A percentile compares a stretch with the other conserved stretches of the same genome.
These are phyloP conservation scores for Crotalus helleri DNA, from an alignment of 2,113 vertebrate genomes.

Conservation along the genomic window DNA sequence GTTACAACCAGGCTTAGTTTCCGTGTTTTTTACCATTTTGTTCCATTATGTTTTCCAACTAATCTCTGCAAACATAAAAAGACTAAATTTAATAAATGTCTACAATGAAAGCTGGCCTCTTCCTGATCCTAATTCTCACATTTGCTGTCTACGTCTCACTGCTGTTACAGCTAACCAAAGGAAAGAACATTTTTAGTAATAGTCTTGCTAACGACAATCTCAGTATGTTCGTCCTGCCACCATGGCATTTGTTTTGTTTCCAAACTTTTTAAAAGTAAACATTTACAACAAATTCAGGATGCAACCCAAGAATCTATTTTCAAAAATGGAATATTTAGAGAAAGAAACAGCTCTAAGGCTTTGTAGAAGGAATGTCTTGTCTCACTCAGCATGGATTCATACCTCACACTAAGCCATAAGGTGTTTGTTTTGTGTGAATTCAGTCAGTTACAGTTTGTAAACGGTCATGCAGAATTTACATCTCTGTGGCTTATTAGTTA, in stretches of 20 bases:
- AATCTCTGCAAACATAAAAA: not conserved
- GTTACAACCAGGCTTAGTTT: not conserved
- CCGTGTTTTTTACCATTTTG: not conserved
- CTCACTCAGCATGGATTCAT: not conserved
- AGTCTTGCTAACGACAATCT: rapidly evolving
- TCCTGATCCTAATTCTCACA: not conserved
- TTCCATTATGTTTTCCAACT: constrained; percentile 11
- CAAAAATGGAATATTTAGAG: not conserved
- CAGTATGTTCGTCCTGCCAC: not conserved
- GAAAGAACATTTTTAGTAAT: not conserved
- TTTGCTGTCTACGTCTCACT: not conserved
- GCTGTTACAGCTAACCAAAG: not conserved
- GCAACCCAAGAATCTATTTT: not conserved
- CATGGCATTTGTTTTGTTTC: constrained; percentile 27
- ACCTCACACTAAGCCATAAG: not conserved
- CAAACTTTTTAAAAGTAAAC: not conserved
- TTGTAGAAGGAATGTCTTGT: not conserved
- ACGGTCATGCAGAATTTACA: not conserved
- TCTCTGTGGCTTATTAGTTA: not conserved
- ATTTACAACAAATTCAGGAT: constrained; percentile 12
- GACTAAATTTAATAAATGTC: not conserved
- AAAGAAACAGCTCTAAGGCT: not conserved
- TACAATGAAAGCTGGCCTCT: not conserved
- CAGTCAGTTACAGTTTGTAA: not conserved
- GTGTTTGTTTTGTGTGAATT: not conserved